Evolutionary conservation across 2,888 invertebrate species (phyloP).

Genomic region (Lepidochitona cinerea): DNA sequence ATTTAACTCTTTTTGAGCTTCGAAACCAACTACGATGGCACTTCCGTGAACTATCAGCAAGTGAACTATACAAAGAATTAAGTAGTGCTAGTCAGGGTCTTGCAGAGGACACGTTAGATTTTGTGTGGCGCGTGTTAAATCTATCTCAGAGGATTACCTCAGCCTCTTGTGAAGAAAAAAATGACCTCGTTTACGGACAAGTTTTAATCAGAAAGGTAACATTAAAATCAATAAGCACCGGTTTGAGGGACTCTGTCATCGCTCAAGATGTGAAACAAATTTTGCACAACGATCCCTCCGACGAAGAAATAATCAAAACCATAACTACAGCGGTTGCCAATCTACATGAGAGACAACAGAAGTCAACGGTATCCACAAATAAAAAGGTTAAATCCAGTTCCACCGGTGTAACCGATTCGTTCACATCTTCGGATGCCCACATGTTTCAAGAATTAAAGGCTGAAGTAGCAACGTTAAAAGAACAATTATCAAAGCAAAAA

Average conservation of each 20-base stretch:
- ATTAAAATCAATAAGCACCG: neutral
- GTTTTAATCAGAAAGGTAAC: neutral
- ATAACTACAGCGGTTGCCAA: too few relatives aligned
- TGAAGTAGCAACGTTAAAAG: too few relatives aligned
- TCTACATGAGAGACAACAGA: too few relatives aligned
- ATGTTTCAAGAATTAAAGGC: too few relatives aligned
- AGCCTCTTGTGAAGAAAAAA: constrained; percentile 7
- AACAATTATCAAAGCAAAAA: too few relatives aligned
- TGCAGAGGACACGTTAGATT: constrained; percentile 3
- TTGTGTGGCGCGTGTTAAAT: constrained; percentile 1
- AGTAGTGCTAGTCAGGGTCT: neutral
- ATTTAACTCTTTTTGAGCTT: neutral
- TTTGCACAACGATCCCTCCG: neutral
- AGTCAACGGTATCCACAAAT: too few relatives aligned
- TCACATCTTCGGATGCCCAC: too few relatives aligned
- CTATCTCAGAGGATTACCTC: constrained; percentile 10
- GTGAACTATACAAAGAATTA: constrained; percentile 17
- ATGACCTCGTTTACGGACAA: neutral
- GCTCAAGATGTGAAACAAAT: constrained; percentile 4
- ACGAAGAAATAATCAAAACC: constrained; percentile 7
- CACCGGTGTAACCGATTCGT: too few relatives aligned
- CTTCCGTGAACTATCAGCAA: constrained; percentile 10
- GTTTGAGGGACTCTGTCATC: neutral
- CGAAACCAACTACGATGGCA: constrained; percentile 3
- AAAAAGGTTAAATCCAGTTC: too few relatives aligned